Percentiles rank a stretch among this genome's conserved stretches.
Conservation (phyloP, 2,888 invertebrate genomes). For the Clostera curtula region DNA sequence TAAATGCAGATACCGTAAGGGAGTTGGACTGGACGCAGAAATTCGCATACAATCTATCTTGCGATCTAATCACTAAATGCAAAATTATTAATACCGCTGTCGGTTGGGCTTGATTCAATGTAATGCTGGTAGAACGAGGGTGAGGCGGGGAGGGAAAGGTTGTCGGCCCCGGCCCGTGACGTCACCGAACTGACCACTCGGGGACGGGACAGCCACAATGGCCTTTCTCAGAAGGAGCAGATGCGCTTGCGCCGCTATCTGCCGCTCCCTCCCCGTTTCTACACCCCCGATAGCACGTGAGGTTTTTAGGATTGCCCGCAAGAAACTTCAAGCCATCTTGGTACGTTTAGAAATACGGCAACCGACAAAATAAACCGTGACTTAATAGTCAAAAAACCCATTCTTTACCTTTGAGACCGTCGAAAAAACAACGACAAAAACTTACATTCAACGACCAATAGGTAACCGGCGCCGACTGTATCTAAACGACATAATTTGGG, state of each 20-base stretch:
- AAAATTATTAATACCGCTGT: slow-evolving; percentile 31
- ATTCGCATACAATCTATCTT: slow-evolving; percentile 17
- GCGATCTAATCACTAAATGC: slow-evolving; percentile 24
- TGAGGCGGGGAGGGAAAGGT: slow-evolving; percentile 51
- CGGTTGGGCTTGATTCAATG: slow-evolving; percentile 30
- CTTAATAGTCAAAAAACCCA: slow-evolving; percentile 27
- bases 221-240: slow-evolving; percentile 72
- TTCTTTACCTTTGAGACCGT: slow-evolving; percentile 30
- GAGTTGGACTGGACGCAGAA: slow-evolving; percentile 9
- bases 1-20: too few species aligned
- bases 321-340: slow-evolving; percentile 23
- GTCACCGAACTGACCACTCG: slow-evolving; percentile 69
- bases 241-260: slow-evolving; percentile 63
- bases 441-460: slow-evolving; percentile 51
- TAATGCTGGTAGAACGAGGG: slow-evolving; percentile 23
- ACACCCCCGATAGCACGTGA: slow-evolving; percentile 37
- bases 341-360: slow-evolving; percentile 13
- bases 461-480: slow-evolving; percentile 46
- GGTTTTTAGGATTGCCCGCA: slow-evolving; percentile 27
- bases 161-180: slow-evolving; percentile 71
- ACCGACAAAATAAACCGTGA: slow-evolving; percentile 26
- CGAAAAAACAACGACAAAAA: slow-evolving; percentile 49
- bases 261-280: slow-evolving; percentile 40
- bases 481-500: slow-evolving; percentile 56
- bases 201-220: slow-evolving; percentile 64